phyloP scores from a whole-genome alignment of 2,113 vertebrate genomes.

The Chlamydotis undulata region DNA sequence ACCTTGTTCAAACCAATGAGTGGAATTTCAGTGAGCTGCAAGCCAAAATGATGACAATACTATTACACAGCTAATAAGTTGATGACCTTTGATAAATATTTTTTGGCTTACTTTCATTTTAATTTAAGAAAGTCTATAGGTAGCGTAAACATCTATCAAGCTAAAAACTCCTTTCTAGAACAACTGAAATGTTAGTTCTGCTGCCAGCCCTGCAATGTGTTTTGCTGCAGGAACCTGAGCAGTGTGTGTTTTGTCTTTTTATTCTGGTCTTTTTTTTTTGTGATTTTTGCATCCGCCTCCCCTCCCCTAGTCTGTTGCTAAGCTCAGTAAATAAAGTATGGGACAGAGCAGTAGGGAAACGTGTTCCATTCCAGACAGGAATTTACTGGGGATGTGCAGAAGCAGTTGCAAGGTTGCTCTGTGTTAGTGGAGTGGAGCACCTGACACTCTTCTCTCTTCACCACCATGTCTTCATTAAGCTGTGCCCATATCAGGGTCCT shows the following conservation, averaged over 20 bases:
- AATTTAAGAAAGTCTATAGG: constrained; percentile 15
- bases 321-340: not conserved
- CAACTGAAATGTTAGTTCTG: not conserved
- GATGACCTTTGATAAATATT: constrained; percentile 50
- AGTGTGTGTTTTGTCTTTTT: not conserved
- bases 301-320: not conserved
- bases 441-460: not conserved
- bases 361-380: not conserved
- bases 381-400: not conserved
- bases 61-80: constrained; percentile 19
- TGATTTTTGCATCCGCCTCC: too few relatives aligned
- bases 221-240: not conserved
- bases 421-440: not conserved
- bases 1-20: constrained; percentile 23
- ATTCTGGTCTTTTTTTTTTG: not conserved
- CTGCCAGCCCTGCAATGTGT: not conserved
- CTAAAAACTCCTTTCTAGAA: not conserved
- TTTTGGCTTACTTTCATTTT: constrained; percentile 48
- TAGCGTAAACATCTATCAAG: constrained; percentile 20
- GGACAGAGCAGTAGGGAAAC: not conserved
- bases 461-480: not conserved
- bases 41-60: not conserved
- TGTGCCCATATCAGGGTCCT: not conserved
- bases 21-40: not conserved
- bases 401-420: not conserved